phyloP scores from a whole-genome alignment of 2,113 vertebrate genomes.

The Poicephalus gulielmi region DNA sequence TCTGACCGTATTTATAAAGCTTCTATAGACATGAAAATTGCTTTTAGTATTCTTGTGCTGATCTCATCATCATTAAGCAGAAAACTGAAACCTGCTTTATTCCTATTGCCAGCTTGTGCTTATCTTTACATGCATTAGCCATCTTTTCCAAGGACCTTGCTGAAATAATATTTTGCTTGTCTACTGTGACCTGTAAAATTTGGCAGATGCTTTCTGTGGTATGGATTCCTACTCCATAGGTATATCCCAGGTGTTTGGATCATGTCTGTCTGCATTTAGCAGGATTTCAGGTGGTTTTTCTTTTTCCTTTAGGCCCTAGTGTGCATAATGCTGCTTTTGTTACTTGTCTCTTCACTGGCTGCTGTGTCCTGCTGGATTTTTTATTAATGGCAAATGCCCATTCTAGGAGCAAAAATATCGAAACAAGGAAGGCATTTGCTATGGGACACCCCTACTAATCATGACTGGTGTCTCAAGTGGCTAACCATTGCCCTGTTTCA shows the following conservation, averaged over 20 bases:
- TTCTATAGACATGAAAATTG: not conserved
- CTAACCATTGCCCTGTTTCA: not conserved
- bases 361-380: not conserved
- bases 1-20: not conserved
- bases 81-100: not conserved
- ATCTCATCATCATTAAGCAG: not conserved
- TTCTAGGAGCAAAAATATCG: not conserved
- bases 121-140: not conserved
- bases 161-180: not conserved
- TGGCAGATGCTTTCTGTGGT: not conserved
- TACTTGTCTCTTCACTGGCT: not conserved
- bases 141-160: not conserved
- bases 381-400: not conserved
- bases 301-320: not conserved
- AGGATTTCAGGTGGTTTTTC: not conserved
- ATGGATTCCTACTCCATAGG: accelerated
- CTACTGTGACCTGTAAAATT: not conserved
- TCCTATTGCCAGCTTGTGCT: not conserved
- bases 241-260: not conserved
- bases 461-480: not conserved
- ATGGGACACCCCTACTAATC: not conserved
- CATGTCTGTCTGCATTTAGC: not conserved
- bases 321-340: not conserved
- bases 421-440: not conserved
- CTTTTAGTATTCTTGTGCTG: not conserved